Evolutionary conservation across 2,888 invertebrate species (phyloP), one percentile per base, ranked within the genome.

Genomic region (Dioctria linearis): DNA sequence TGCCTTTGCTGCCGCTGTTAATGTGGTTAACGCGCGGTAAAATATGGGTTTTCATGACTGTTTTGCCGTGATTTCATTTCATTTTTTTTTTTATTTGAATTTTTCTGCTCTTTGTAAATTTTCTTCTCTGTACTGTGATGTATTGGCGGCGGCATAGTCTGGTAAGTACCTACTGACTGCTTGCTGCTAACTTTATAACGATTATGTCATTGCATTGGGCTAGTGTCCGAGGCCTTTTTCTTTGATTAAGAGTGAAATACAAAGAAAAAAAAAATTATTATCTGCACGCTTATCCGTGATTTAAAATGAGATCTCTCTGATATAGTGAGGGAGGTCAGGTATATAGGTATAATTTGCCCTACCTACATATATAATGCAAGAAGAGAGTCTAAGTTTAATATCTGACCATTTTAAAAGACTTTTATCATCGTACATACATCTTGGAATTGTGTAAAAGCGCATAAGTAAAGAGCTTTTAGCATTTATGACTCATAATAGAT

Each of bases 191-290:
- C 25, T 25, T 25, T 25, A 25, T 25, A 25, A 25, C 25, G 73
- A 57, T 73, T 73, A 73, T 73, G 73, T 73, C 73, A 73, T 59
- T 59, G 73, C 43, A 42, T 42, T 51, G 39, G 39, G 25, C 25
- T 25, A 2, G 25, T 25, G 25, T 25, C 25, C 25, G 25, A 69
- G 73, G 3, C 40, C 42, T 73, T 69, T 69, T 25, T 25, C 2
- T 59, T 73, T 13, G 73, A 57, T 73, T 73, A 73, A 25, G 3
- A 59, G 57, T 42, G 73, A 73, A 59, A 57, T 73, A 43, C 40
- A n/a, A 46, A 39, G 4, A 25, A 51, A 4, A 3, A 5, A 6
- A 46, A 46, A 9, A 1, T 46, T 6, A 46, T 46, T 5, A 11
- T 54, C 54, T 54, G 61, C 61, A 37, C 61, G 37, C 37, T 37